These are phyloP conservation scores for Dryobota labecula DNA, from an alignment of 2,888 invertebrate species.

Conservation along the genomic window DNA sequence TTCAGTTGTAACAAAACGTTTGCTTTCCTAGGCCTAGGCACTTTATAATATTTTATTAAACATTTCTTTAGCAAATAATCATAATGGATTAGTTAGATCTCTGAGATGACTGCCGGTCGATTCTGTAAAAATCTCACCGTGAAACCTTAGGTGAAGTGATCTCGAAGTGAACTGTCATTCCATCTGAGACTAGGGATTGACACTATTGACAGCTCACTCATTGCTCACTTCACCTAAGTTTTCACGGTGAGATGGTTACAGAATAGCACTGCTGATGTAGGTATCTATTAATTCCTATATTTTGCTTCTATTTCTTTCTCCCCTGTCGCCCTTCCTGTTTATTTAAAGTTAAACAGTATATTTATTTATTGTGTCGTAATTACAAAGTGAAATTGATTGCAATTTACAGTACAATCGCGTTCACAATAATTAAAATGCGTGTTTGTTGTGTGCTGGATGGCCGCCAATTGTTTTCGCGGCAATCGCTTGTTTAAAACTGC, in stretches of 20 bases:
- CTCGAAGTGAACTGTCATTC: too few relatives aligned
- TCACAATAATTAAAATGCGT: slow-evolving; percentile 71
- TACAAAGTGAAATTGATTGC: slow-evolving; percentile 49
- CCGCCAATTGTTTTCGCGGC: slow-evolving; percentile 76
- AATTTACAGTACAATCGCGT: slow-evolving; percentile 52
- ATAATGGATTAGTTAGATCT: not conserved
- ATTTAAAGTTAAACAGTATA: slow-evolving; percentile 16
- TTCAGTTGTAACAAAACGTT: not conserved
- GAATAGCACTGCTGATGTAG: too few relatives aligned
- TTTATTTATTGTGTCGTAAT: slow-evolving; percentile 43
- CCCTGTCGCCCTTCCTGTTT: not conserved
- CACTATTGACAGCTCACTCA: too few relatives aligned
- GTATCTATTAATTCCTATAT: not conserved
- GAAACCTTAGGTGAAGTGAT: too few relatives aligned
- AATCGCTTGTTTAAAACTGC: slow-evolving; percentile 79
- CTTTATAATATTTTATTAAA: not conserved
- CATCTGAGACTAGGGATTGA: too few relatives aligned
- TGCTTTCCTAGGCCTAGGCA: too few relatives aligned
- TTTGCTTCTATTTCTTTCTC: not conserved
- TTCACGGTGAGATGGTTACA: too few relatives aligned
- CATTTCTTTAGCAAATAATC: not conserved
- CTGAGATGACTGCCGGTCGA: too few relatives aligned
- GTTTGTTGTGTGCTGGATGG: slow-evolving; percentile 71
- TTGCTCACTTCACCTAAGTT: too few relatives aligned
- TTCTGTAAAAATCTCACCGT: too few relatives aligned